Base-by-base conservation (phyloP, 2,888 invertebrate species). In the Elmis aenea region DNA sequence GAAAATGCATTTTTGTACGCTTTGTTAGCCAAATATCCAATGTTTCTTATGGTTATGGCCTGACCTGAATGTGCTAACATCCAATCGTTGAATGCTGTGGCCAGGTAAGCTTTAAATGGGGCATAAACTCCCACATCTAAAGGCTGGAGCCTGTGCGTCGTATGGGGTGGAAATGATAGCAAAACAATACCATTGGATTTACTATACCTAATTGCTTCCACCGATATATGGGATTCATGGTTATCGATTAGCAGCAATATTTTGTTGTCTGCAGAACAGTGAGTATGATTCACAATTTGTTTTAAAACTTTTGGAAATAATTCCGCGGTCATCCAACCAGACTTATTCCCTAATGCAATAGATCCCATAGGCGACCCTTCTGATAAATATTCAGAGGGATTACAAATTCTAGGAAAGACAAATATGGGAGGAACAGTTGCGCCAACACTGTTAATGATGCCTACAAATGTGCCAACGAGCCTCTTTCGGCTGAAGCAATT, bases 301-400 rank as follows among this genome's bases (percentile, higher is more conserved):
- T 45, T 27, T n/a, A 46, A n/a, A 5, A 42, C 31, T 16, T 34
- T 30, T 3, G 32, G 9, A 38, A 42, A 49, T 16, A 50, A 29
- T 2, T 35, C 36, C 0, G 27, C 11, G 20, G 33, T 46, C 37
- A 51, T 49, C 47, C 48, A 52, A 13, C 48, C 50, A 21, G 37
- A 40, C 36, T 36, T 42, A 11, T 41, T 45, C 8, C 38, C 42
- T 9, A 49, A 26, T n/a, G 36, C 44, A 5, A 48, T 13, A 10
- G 24, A 23, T 4, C 35, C 33, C 32, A 33, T 27, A 11, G 53
- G 51, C 13, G 27, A 49, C 26, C 38, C 47, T 8, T 12, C 14
- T 13, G 50, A 15, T 30, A 45, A 49, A 3, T 46, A 42, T n/a
- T 46, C 43, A 18, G 40, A 14, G 3, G 16, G 8, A 18, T 26